These are phyloP conservation scores for Cheilosia pagana DNA, from an alignment of 2,888 invertebrate genomes.

Conservation along the genomic window DNA sequence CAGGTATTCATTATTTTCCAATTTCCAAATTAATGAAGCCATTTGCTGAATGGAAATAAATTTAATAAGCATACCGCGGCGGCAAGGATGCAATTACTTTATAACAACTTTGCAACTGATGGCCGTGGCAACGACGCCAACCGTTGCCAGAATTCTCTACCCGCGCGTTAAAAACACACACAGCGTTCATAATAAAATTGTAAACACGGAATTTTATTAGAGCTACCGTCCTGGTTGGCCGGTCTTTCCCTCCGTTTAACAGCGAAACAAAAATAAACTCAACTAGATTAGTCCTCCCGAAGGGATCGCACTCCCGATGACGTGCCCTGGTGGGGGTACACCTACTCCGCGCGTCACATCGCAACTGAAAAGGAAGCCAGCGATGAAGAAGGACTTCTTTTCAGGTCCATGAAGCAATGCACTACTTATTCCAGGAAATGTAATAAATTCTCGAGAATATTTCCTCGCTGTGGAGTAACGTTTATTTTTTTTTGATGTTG, in stretches of 20 bases:
- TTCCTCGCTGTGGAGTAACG: constrained; percentile 16
- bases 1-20: constrained; percentile 66
- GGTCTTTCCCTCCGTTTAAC: constrained; percentile 32
- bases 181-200: constrained; percentile 80
- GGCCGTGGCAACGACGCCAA: not conserved
- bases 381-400: constrained; percentile 41
- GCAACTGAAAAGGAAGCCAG: constrained; percentile 16
- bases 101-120: constrained; percentile 65
- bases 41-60: constrained; percentile 69
- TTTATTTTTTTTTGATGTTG: constrained; percentile 23
- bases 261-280: constrained; percentile 59
- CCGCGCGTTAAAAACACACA: constrained; percentile 46
- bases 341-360: constrained; percentile 33
- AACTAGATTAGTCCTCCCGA: constrained; percentile 66
- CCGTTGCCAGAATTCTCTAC: constrained; percentile 12
- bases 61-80: constrained; percentile 55
- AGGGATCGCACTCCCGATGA: constrained; percentile 41
- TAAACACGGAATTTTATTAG: constrained; percentile 80
- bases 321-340: constrained; percentile 27
- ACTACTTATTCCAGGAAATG: constrained; percentile 58
- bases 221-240: constrained; percentile 3
- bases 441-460: constrained; percentile 71
- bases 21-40: constrained; percentile 72
- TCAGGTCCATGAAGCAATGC: constrained; percentile 65
- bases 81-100: constrained; percentile 54